Evolutionary conservation across 1,140 invertebrate species (phyloP), one percentile per base, ranked within the genome.

Genomic region (Cydia splendana): DNA sequence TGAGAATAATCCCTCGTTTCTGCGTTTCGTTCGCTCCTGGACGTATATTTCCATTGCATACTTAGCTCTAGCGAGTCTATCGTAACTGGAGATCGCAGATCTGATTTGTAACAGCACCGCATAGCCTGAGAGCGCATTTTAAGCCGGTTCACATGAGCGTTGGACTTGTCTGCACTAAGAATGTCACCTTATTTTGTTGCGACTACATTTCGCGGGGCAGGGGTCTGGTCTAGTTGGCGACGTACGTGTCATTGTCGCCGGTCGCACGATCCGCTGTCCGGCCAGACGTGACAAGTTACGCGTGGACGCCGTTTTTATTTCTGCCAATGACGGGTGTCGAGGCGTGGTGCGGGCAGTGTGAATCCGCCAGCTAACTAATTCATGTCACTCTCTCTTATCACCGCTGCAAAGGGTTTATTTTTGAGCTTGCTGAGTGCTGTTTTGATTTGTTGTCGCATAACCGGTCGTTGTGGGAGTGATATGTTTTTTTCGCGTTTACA

Each of bases 301-400:
- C 90, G 90, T 91, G 87, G 88, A 87, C 85, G 87, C 84, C 84
- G 89, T 93, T 93, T 93, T 93, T 93, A 93, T 91, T 93, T 93
- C 91, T 93, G 91, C 91, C 91, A 93, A 93, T 93, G 90, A 91
- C 91, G 86, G 87, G 87, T 90, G 88, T 89, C 85, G 89, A 91
- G 90, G 90, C 90, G 91, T 91, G 91, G 90, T 91, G 85, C 81
- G 84, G 83, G 78, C 84, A 80, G 75, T 86, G 85, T 78, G 80
- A 80, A 84, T 82, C 80, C 80, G 76, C 84, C 82, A 85, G 76
- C 75, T 69, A 78, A 81, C 78, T 76, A 53, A 45, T 80, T 76
- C 82, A 9, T 30, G 67, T 76, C 24, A 30, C 15, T 83, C 28
- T 75, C 76, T 79, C 81, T 85, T 90, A 88, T 88, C 76, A 45